phyloP scores from a whole-genome alignment of 37 sponge, comb jelly and placozoan genomes.

The Spongia lamella region DNA sequence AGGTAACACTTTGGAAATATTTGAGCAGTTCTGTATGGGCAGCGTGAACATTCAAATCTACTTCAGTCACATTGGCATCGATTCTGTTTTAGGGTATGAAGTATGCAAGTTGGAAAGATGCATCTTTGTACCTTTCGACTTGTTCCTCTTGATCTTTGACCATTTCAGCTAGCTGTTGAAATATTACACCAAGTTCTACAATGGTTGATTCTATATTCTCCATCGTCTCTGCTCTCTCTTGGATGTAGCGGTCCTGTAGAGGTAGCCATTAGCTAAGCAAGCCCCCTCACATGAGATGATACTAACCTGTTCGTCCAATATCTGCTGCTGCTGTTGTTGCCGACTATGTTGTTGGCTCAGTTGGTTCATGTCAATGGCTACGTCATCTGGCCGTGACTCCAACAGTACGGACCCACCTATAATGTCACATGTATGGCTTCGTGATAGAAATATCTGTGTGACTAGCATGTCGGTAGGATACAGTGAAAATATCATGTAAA shows the following conservation, averaged over 20 bases:
- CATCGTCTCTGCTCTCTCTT: conserved; percentile 94
- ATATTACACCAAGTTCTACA: conserved; percentile 92
- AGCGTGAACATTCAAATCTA: conserved; percentile 89
- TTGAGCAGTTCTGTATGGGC: conserved; percentile 96
- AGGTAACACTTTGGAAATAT: conserved; percentile 93
- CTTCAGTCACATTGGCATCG: conserved; percentile 88
- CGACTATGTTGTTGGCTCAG: conserved; percentile 11
- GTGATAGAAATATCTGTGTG: too few species aligned
- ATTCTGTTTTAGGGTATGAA: conserved; percentile 77
- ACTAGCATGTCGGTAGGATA: conserved; percentile 10
- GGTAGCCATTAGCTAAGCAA: background rate
- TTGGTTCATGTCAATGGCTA: conserved; percentile 76
- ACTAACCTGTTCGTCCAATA: conserved; percentile 74
- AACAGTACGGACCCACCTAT: conserved; percentile 65
- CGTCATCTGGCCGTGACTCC: conserved; percentile 4
- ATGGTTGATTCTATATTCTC: conserved; percentile 94
- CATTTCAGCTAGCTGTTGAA: conserved; percentile 95
- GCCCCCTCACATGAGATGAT: background rate
- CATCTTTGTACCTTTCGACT: conserved; percentile 73
- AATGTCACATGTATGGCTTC: too few species aligned
- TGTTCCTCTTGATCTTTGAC: conserved; percentile 95
- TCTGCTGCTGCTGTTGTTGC: conserved; percentile 46
- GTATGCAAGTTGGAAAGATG: too few species aligned
- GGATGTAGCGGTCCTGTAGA: conserved; percentile 74
- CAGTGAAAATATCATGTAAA: too few species aligned